Conservation (phyloP, 2,113 vertebrate species). For the Hippopotamus amphibius region DNA sequence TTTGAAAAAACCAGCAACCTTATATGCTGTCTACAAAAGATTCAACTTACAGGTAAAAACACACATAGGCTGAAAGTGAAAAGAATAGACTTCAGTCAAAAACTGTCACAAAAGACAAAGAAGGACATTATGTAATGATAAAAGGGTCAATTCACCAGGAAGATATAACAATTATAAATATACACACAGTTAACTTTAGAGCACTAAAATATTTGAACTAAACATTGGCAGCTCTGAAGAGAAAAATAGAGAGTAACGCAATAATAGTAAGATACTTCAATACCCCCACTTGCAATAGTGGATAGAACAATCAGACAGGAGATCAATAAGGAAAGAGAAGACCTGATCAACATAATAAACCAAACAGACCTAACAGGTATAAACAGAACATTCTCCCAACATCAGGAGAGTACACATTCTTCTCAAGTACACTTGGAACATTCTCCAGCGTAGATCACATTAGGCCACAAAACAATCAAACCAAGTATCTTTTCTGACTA, state of each 20-base stretch:
- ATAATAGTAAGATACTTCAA: background rate
- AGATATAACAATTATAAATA: background rate
- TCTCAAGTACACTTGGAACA: background rate
- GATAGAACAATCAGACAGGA: background rate
- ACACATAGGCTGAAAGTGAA: background rate
- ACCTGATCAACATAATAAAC: background rate
- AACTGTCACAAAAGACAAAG: background rate
- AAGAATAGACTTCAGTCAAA: background rate
- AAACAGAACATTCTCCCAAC: background rate
- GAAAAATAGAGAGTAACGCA: background rate
- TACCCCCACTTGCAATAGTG: background rate
- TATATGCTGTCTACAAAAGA: background rate
- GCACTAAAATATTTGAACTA: background rate
- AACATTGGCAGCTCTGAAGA: background rate
- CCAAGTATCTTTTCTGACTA: background rate
- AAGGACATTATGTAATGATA: background rate
- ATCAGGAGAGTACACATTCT: background rate
- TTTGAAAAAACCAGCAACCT: background rate
- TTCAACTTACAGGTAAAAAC: background rate
- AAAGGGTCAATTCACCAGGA: background rate
- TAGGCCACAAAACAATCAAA: background rate
- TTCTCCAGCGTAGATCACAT: background rate
- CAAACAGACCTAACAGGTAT: background rate
- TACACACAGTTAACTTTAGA: background rate
- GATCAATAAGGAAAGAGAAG: background rate